Conservation (phyloP, 2,888 invertebrate species). For the Rhorus exstirpatorius region DNA sequence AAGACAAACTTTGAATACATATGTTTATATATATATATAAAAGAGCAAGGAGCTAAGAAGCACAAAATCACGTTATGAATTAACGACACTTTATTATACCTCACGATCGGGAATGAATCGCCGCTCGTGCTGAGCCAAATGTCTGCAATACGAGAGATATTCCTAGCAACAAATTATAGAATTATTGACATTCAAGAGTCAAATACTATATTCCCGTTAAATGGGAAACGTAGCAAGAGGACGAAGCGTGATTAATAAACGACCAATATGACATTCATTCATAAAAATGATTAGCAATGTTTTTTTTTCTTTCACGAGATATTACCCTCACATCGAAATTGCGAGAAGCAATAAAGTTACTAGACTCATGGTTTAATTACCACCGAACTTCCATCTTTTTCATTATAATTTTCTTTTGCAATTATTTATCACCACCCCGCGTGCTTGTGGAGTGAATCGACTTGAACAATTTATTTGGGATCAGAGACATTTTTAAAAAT, state of each 20-base stretch:
- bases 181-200: conserved; percentile 4
- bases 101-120: not conserved
- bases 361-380: too few species aligned
- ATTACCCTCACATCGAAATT: not conserved
- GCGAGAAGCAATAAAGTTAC: conserved; percentile 36
- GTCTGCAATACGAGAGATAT: not conserved
- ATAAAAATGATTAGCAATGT: not conserved
- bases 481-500: too few species aligned
- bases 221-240: not conserved
- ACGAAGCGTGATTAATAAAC: not conserved
- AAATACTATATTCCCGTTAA: too few species aligned
- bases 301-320: not conserved
- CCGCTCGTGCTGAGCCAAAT: not conserved
- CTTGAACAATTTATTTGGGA: conserved; percentile 5
- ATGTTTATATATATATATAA: too few species aligned
- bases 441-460: not conserved
- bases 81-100: too few species aligned
- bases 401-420: conserved; percentile 7
- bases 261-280: conserved; percentile 5
- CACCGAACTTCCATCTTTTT: too few species aligned
- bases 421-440: conserved; percentile 9
- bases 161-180: conserved; percentile 22
- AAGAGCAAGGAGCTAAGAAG: too few species aligned
- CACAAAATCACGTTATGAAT: too few species aligned
- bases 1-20: too few species aligned